Base-by-base conservation (phyloP, 2,797 vertebrate species). In the Xyrichtys novacula region DNA sequence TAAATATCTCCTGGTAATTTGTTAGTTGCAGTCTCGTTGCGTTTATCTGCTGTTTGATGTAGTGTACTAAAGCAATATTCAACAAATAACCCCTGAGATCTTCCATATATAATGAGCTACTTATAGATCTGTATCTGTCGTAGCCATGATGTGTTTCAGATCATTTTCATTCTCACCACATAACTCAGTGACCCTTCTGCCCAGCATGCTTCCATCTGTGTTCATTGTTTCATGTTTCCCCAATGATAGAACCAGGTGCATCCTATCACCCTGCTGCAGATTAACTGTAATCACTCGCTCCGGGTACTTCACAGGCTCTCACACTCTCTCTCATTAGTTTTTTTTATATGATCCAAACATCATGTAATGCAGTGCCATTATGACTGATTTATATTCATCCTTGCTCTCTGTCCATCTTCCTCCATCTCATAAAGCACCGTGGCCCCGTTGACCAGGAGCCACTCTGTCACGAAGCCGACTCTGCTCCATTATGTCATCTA, bases 401-500 rank as follows among this genome's bases (percentile, higher is more conserved):
- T 38, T 46, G 43, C 20, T 43, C 59, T 52, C 57, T 36, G 47
- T 54, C 25, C 26, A 17, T 59, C 75, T 44, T 22, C 36, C 36
- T 65, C 32, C 0, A 10, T 61, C 72, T 76, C 69, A 55, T 39
- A 53, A 66, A 71, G 61, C 52, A 20, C 32, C 7, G 1, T 14
- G 43, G 50, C 85, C 74, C 61, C 39, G 8, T 52, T 38, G 72
- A 81, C 74, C 64, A 47, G 65, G 32, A 83, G 53, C 57, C 48
- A 43, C 47, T 65, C 71, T 46, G 62, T 76, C 82, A 84, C 68
- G 16, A 47, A 26, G 60, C 44, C 50, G 64, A 71, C 65, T 64
- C 50, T 25, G 23, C 47, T 28, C 76, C 70, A 70, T 85, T 76
- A 73, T 82, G 71, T 64, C 58, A 57, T 55, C 76, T 83, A 78